Conservation (phyloP, 1,140 invertebrate genomes). For the Drosophila auraria region DNA sequence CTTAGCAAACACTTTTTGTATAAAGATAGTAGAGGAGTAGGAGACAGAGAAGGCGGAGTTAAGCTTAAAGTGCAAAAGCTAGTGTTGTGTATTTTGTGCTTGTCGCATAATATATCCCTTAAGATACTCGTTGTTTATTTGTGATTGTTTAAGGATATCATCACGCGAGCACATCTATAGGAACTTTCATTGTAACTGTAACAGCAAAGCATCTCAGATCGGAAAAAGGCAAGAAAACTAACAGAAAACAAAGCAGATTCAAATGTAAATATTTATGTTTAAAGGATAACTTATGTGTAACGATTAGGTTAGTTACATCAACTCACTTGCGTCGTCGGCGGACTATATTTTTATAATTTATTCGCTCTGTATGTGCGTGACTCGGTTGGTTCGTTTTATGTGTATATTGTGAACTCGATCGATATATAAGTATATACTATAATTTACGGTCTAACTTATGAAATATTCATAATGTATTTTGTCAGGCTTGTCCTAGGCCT, state of each 20-base stretch:
- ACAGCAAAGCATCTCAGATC: slow-evolving; percentile 43
- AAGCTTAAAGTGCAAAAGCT: slow-evolving; percentile 50
- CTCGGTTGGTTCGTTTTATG: slow-evolving; percentile 60
- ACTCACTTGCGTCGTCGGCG: slow-evolving; percentile 38
- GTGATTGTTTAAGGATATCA: slow-evolving; percentile 64
- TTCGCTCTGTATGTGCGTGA: slow-evolving; percentile 48
- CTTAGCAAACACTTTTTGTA: slow-evolving; percentile 61
- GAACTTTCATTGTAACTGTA: slow-evolving; percentile 62
- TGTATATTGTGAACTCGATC: slow-evolving; percentile 55
- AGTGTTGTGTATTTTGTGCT: slow-evolving; percentile 72
- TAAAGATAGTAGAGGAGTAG: slow-evolving; percentile 38
- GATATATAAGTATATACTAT: slow-evolving; percentile 50
- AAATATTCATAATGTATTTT: slow-evolving; percentile 62
- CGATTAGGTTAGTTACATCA: slow-evolving; percentile 58
- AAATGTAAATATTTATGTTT: slow-evolving; percentile 70
- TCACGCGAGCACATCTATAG: slow-evolving; percentile 36
- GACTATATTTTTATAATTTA: slow-evolving; percentile 80
- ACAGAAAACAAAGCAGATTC: slow-evolving; percentile 30
- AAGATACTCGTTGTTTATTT: slow-evolving; percentile 58
- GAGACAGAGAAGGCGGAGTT: neutral
- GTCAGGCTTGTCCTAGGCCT: slow-evolving; percentile 12
- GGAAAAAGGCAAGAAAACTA: slow-evolving; percentile 13
- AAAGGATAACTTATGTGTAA: slow-evolving; percentile 61
- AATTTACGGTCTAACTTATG: slow-evolving; percentile 73
- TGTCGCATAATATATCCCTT: slow-evolving; percentile 52